These are phyloP conservation scores for Lasioglossum lativentre DNA, from an alignment of 2,888 invertebrate species.

Conservation along the genomic window DNA sequence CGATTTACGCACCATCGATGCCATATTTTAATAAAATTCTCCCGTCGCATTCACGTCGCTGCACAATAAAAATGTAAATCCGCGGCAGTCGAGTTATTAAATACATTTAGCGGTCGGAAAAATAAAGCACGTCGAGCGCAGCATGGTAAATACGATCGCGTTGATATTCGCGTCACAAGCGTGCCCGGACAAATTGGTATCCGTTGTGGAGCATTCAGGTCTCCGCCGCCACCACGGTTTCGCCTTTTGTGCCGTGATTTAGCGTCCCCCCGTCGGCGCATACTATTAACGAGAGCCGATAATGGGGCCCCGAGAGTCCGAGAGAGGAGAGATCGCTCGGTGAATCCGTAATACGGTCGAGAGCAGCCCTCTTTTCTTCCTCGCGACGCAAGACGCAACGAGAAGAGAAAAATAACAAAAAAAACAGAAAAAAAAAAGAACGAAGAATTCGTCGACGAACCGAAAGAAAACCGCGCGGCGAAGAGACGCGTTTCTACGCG, in stretches of 20 bases:
- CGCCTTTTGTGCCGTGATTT: slow-evolving; percentile 71
- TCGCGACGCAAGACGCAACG: not conserved
- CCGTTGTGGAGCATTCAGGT: slow-evolving; percentile 67
- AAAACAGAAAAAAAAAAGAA: not conserved
- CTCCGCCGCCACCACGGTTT: slow-evolving; percentile 39
- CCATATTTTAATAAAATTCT: not conserved
- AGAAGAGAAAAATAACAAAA: not conserved
- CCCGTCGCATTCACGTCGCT: not conserved
- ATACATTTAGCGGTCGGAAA: not conserved
- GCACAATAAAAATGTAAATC: slow-evolving; percentile 5
- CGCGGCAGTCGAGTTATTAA: not conserved
- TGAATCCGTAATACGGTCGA: slow-evolving; percentile 82
- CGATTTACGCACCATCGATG: not conserved
- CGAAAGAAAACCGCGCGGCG: not conserved
- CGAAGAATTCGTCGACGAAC: not conserved
- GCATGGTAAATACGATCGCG: not conserved
- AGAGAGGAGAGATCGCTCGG: slow-evolving; percentile 73
- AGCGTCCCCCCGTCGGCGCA: slow-evolving; percentile 60
- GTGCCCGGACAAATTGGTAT: slow-evolving; percentile 83
- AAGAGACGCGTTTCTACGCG: slow-evolving; percentile 45
- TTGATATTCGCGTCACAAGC: slow-evolving; percentile 81
- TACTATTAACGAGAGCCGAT: slow-evolving; percentile 74
- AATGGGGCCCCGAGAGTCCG: slow-evolving; percentile 71
- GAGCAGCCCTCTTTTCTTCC: slow-evolving; percentile 65
- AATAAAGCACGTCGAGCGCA: not conserved